phyloP scores from a whole-genome alignment of 1,140 invertebrate genomes.

The Protaetia brevitarsis region DNA sequence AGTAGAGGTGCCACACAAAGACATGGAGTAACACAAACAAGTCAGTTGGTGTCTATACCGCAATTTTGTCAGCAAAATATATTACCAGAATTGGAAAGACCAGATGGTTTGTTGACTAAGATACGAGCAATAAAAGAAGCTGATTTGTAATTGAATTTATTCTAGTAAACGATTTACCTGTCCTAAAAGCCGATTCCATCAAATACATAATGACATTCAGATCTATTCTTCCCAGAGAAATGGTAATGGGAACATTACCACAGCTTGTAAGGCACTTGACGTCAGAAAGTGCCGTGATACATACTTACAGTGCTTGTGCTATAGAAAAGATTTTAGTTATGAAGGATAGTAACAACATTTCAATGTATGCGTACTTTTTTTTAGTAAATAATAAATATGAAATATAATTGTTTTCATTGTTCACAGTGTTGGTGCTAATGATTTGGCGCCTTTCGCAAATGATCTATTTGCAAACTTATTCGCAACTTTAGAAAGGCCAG shows the following conservation, averaged over 20 bases:
- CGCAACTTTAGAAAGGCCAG: slow-evolving; percentile 62
- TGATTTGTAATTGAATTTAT: slow-evolving; percentile 28
- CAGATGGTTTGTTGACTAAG: slow-evolving; percentile 56
- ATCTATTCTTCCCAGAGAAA: slow-evolving; percentile 77
- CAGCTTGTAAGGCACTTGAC: slow-evolving; percentile 71
- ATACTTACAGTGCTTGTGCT: slow-evolving; percentile 89
- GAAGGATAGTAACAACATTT: slow-evolving; percentile 53
- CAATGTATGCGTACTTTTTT: slow-evolving; percentile 49
- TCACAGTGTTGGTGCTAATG: slow-evolving; percentile 59
- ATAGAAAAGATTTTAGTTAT: slow-evolving; percentile 87
- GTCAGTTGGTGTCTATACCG: slow-evolving; percentile 81
- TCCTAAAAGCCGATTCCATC: slow-evolving; percentile 92
- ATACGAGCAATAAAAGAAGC: too few relatives aligned
- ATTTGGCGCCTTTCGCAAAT: slow-evolving; percentile 60
- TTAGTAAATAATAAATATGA: not conserved
- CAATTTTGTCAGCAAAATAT: slow-evolving; percentile 87
- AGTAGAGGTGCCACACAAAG: slow-evolving; percentile 87
- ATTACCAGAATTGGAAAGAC: slow-evolving; percentile 75
- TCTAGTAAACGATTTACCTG: slow-evolving; percentile 81
- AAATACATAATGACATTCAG: slow-evolving; percentile 97
- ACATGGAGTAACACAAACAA: slow-evolving; percentile 88
- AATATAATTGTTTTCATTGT: slow-evolving; percentile 26
- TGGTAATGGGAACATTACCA: slow-evolving; percentile 72
- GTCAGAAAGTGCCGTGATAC: slow-evolving; percentile 79
- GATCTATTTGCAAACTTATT: slow-evolving; percentile 76